Base-by-base conservation (phyloP, 2,113 vertebrate genomes). In the Oreotrochilus melanogaster region DNA sequence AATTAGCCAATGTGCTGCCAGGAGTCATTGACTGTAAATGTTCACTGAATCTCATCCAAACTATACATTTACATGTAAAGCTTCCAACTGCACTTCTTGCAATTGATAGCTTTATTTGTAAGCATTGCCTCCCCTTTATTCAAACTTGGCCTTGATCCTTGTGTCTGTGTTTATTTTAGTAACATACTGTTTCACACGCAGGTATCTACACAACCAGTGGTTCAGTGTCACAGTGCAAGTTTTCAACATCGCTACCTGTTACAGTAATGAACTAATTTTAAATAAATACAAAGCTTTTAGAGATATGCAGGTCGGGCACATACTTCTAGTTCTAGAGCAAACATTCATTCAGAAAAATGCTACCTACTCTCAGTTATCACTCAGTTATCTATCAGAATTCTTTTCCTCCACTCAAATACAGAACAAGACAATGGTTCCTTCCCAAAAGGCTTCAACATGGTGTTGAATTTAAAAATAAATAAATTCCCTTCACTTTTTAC, bases 91-190 rank as follows among this genome's bases (percentile, higher is more conserved):
- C 39, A 92, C n/a, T 2, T 78, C 61, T 51, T 80, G 72, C 82
- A 56, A 57, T 0, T 5, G 60, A 66, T 7, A 51, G 69, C 62
- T 50, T 5, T 23, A 62, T 71, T 53, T 83, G 64, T 72, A 61
- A 83, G 71, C 11, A 3, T 30, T 14, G 51, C 64, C 73, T 78
- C 57, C 69, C 83, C 88, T 94, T 71, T 62, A 86, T 74, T 67
- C 17, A 2, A 94, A 86, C 61, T 95, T 93, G 90, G 95, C 86
- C 85, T 60, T 18, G 24, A 58, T 96, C 93, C 56, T 95, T 79
- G 30, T 79, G 88, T 48, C 64, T 28, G 9, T 74, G 88, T 94
- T 96, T 96, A 94, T 95, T 95, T 97, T 92, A 93, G 90, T 70
- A 86, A 83, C 93, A 86, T 91, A 85, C 80, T 43, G 67, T 83